phyloP scores from a whole-genome alignment of 1,140 invertebrate genomes.

The Heliconius congener region DNA sequence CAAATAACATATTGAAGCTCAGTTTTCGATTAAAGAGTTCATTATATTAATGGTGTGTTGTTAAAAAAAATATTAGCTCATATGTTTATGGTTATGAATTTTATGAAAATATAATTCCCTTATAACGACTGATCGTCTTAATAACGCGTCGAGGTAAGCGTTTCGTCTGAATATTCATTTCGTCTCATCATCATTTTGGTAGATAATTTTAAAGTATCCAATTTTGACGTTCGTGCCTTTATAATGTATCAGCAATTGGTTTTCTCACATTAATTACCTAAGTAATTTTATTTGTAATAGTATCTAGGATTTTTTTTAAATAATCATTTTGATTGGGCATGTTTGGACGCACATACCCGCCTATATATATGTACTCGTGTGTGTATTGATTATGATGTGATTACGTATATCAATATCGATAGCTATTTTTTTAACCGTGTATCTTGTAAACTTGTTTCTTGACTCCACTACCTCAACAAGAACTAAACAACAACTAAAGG shows the following conservation, averaged over 20 bases:
- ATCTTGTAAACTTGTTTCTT: no score
- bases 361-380: no score
- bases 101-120: slow-evolving; percentile 78
- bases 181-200: slow-evolving; percentile 75
- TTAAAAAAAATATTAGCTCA: slow-evolving; percentile 74
- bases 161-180: slow-evolving; percentile 79
- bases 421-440: no score
- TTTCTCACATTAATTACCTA: slow-evolving; percentile 60
- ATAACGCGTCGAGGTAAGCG: slow-evolving; percentile 73
- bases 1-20: slow-evolving; percentile 13
- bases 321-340: not conserved
- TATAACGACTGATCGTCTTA: slow-evolving; percentile 75
- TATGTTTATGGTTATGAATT: slow-evolving; percentile 76
- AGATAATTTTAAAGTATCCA: slow-evolving; percentile 76
- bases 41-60: slow-evolving; percentile 74
- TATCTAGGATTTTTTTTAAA: not conserved
- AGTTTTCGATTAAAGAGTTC: slow-evolving; percentile 25
- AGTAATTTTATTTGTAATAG: not conserved
- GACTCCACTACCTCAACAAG: no score
- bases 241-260: slow-evolving; percentile 55
- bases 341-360: not conserved
- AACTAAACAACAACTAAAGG: no score
- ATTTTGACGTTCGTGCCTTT: slow-evolving; percentile 49
- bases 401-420: no score
- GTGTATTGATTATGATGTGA: no score